These are phyloP conservation scores for Hyla sarda DNA, from an alignment of 2,113 vertebrate species.

Conservation along the genomic window DNA sequence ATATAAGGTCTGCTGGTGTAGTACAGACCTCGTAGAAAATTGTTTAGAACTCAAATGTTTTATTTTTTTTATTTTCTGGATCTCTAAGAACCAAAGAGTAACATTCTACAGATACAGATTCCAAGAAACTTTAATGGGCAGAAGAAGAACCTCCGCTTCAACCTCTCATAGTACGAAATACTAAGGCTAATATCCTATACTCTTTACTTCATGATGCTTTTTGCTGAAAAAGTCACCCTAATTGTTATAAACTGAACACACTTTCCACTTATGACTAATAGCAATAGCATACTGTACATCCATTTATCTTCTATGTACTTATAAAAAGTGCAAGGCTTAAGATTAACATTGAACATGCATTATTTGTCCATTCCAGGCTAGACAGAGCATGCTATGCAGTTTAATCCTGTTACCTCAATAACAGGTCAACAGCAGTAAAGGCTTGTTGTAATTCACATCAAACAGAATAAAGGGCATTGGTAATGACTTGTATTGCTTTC, in stretches of 20 bases:
- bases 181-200: neutral
- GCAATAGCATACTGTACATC: slow-evolving; percentile 10
- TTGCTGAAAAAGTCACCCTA: neutral
- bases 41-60: too few species aligned
- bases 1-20: too few species aligned
- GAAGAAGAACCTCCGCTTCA: neutral
- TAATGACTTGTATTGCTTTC: slow-evolving; percentile 5
- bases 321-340: slow-evolving; percentile 7
- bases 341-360: slow-evolving; percentile 19
- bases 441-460: slow-evolving; percentile 14
- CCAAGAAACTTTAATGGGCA: neutral
- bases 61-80: neutral
- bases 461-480: slow-evolving; percentile 29
- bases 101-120: neutral
- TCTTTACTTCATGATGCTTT: neutral
- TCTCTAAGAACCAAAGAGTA: neutral
- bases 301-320: slow-evolving; percentile 5
- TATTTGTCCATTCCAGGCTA: slow-evolving; percentile 39
- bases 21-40: too few species aligned
- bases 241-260: slow-evolving; percentile 29
- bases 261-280: slow-evolving; percentile 14
- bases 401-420: slow-evolving; percentile 11
- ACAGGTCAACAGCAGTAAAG: slow-evolving; percentile 17
- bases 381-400: neutral
- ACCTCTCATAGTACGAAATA: neutral